phyloP scores from a whole-genome alignment of 2,888 invertebrate genomes.

The Ypsolopha sequella region DNA sequence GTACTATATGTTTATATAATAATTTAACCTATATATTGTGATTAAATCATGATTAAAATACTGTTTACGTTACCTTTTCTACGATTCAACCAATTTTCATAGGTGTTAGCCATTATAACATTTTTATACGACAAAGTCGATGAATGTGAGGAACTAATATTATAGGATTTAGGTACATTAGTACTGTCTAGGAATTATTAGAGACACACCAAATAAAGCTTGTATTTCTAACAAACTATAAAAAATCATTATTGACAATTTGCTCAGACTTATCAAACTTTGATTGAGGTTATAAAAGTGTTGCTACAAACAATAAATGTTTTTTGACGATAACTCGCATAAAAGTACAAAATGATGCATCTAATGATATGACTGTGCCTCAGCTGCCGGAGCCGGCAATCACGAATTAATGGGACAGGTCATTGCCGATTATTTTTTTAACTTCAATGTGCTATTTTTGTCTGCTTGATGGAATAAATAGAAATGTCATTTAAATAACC shows the following conservation, averaged over 20 bases:
- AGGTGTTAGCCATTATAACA: conserved; percentile 56
- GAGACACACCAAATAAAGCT: conserved; percentile 5
- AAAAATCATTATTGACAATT: conserved; percentile 12
- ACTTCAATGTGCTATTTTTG: too few relatives aligned
- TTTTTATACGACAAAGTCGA: conserved; percentile 24
- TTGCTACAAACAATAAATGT: background rate
- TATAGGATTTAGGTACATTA: background rate
- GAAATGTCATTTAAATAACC: too few relatives aligned
- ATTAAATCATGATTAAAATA: too few relatives aligned
- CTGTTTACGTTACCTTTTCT: conserved; percentile 43
- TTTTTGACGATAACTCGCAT: too few relatives aligned
- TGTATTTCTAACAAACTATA: conserved; percentile 3
- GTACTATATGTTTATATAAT: too few relatives aligned
- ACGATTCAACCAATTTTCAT: conserved; percentile 61
- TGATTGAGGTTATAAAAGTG: conserved; percentile 4
- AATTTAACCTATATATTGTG: too few relatives aligned
- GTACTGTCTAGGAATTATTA: conserved; percentile 4
- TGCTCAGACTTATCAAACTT: conserved; percentile 2
- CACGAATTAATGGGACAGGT: too few relatives aligned
- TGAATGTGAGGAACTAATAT: conserved; percentile 3
- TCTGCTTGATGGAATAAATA: too few relatives aligned
- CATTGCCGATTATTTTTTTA: too few relatives aligned
- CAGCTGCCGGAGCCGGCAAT: too few relatives aligned
- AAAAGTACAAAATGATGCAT: too few relatives aligned
- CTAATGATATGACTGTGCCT: too few relatives aligned